phyloP scores from a whole-genome alignment of 1,140 invertebrate genomes.

The Manduca sexta region DNA sequence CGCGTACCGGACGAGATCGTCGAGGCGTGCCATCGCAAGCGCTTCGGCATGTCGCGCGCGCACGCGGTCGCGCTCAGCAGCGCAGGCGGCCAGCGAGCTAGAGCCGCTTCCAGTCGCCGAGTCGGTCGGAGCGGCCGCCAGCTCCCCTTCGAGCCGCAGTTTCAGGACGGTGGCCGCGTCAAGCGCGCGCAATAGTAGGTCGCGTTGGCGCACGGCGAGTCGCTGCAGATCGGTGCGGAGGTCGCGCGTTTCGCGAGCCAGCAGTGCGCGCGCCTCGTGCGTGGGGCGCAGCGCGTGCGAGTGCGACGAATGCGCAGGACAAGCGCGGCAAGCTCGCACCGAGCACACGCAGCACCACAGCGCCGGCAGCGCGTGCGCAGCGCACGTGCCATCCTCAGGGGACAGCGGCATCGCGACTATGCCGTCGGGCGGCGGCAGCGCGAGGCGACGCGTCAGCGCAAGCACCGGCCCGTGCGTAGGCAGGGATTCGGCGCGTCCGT shows the following conservation, averaged over 20 bases:
- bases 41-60: slow-evolving; percentile 81
- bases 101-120: slow-evolving; percentile 75
- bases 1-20: slow-evolving; percentile 80
- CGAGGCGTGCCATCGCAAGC: slow-evolving; percentile 81
- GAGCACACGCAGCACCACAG: slow-evolving; percentile 83
- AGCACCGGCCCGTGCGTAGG: slow-evolving; percentile 79
- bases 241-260: slow-evolving; percentile 77
- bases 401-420: background rate
- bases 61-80: slow-evolving; percentile 77
- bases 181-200: slow-evolving; percentile 81
- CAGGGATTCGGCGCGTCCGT: slow-evolving; percentile 76
- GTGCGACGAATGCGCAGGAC: slow-evolving; percentile 78
- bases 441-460: slow-evolving; percentile 76
- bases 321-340: slow-evolving; percentile 78
- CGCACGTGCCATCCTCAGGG: slow-evolving; percentile 75
- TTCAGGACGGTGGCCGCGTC: slow-evolving; percentile 83
- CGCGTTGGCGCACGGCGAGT: slow-evolving; percentile 79
- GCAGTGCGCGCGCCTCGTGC: slow-evolving; percentile 78
- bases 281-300: slow-evolving; percentile 80
- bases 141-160: slow-evolving; percentile 80
- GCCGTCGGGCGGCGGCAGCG: slow-evolving; percentile 11
- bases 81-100: slow-evolving; percentile 73
- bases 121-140: slow-evolving; percentile 49
- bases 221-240: slow-evolving; percentile 77
- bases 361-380: slow-evolving; percentile 82